Base-by-base conservation (phyloP, 1,140 invertebrate genomes). In the Apis laboriosa region DNA sequence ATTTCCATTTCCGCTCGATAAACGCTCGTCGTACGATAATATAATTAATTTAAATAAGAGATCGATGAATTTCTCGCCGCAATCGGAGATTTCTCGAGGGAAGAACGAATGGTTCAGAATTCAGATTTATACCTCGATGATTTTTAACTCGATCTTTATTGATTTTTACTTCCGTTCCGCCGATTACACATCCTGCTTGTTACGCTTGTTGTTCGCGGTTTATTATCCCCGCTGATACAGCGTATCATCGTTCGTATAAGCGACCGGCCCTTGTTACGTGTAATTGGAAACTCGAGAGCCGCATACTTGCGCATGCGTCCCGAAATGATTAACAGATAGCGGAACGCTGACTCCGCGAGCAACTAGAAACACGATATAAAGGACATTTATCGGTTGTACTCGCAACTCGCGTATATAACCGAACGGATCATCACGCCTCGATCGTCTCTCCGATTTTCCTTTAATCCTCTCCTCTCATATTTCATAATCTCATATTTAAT, bases 261-360 rank as follows among this genome's bases (percentile, higher is more conserved):
- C 68, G 60, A 83, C 82, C 76, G 77, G 77, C 51, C 77, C 82
- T 83, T 71, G 82, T 83, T 83, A 79, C 82, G 82, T 79, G 82
- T 83, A 83, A 83, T 79, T 72, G 77, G 77, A 83, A 79, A 83
- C 82, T 80, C 77, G 82, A 83, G 77, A 83, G 67, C 77, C 34
- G 34, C 34, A 3, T 68, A 73, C 82, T 83, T 73, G 82, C 80
- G 53, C 77, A 80, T 64, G 67, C 77, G 66, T 21, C 68, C 60
- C 82, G 70, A 83, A 79, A 83, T 72, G 82, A 83, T 79, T 79
- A 79, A 83, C 77, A 66, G 82, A 83, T 79, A 83, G 77, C 68
- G 58, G 82, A 72, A 66, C 82, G 77, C 70, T 83, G 82, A 83
- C 82, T 77, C 77, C 67, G 34, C 24, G 68, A 60, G 28, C 61